Percentiles rank a stretch among this genome's conserved stretches.
phyloP scores from a whole-genome alignment of 1,140 invertebrate species.

The Helicorthomorpha holstii region DNA sequence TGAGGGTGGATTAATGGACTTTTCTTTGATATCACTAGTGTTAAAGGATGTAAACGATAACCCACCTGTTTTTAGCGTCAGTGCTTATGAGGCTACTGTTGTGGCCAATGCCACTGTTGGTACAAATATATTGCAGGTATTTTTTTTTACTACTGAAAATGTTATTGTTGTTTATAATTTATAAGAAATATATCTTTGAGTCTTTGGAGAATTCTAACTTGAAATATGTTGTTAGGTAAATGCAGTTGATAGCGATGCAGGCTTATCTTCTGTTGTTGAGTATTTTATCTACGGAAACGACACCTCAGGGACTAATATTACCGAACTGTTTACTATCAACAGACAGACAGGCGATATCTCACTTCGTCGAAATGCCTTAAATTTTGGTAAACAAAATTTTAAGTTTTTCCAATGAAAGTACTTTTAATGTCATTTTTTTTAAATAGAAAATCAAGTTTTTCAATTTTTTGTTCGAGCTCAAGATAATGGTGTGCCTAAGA shows the following conservation, averaged over 20 bases:
- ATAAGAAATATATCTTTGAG: conserved; percentile 3
- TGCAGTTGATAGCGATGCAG: conserved; percentile 50
- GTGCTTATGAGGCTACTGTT: conserved; percentile 60
- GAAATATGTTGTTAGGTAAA: conserved; percentile 30
- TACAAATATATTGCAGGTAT: conserved; percentile 46
- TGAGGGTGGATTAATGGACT: conserved; percentile 60
- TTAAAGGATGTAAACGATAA: conserved; percentile 79
- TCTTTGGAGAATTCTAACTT: not conserved
- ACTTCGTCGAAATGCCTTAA: conserved; percentile 36
- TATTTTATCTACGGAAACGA: conserved; percentile 54
- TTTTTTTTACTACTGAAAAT: conserved; percentile 1
- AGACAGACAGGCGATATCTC: conserved; percentile 46
- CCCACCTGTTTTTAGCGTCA: conserved; percentile 54
- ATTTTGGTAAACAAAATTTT: conserved; percentile 29
- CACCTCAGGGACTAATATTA: conserved; percentile 29
- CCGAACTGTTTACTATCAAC: conserved; percentile 46
- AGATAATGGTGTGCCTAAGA: conserved; percentile 49
- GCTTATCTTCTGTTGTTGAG: conserved; percentile 42
- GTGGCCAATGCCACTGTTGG: conserved; percentile 40
- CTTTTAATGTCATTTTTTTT: conserved; percentile 9
- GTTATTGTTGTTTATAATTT: not conserved
- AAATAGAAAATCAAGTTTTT: conserved; percentile 56
- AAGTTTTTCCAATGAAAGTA: conserved; percentile 6
- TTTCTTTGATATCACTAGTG: conserved; percentile 55
- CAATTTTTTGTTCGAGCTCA: conserved; percentile 76